phyloP scores from a whole-genome alignment of 2,888 invertebrate genomes.

The Auanema freiburgensis region DNA sequence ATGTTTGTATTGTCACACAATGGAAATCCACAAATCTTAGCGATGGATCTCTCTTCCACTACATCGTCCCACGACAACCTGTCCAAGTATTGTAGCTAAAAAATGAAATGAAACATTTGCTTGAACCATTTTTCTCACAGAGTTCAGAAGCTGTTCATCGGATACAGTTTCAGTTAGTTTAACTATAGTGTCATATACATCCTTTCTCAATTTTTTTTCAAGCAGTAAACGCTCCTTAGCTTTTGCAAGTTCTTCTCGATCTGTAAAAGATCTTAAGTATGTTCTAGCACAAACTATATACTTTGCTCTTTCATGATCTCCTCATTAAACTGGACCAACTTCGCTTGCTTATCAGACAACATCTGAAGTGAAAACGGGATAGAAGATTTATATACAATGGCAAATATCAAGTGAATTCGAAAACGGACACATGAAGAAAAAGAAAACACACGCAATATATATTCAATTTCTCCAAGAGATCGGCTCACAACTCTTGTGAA shows the following conservation, averaged over 20 bases:
- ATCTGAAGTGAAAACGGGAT: too few relatives aligned
- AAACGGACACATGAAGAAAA: too few relatives aligned
- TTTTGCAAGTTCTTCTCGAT: neutral
- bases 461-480: too few relatives aligned
- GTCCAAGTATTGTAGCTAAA: conserved; percentile 33
- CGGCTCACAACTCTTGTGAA: too few relatives aligned
- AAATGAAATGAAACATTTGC: neutral
- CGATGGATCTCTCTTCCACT: conserved; percentile 34
- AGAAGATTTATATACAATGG: too few relatives aligned
- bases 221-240: neutral
- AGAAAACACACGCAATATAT: too few relatives aligned
- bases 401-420: too few relatives aligned
- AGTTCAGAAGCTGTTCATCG: conserved; percentile 8
- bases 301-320: too few relatives aligned
- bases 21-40: conserved; percentile 33
- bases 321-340: too few relatives aligned
- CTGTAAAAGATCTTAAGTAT: neutral
- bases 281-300: neutral
- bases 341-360: too few relatives aligned
- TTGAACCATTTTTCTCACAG: conserved; percentile 12
- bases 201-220: neutral
- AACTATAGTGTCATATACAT: conserved; percentile 21
- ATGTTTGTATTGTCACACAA: conserved; percentile 19
- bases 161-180: conserved; percentile 22
- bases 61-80: conserved; percentile 36